Base-by-base conservation (phyloP, 1,140 invertebrate genomes). In the Apis cerana region DNA sequence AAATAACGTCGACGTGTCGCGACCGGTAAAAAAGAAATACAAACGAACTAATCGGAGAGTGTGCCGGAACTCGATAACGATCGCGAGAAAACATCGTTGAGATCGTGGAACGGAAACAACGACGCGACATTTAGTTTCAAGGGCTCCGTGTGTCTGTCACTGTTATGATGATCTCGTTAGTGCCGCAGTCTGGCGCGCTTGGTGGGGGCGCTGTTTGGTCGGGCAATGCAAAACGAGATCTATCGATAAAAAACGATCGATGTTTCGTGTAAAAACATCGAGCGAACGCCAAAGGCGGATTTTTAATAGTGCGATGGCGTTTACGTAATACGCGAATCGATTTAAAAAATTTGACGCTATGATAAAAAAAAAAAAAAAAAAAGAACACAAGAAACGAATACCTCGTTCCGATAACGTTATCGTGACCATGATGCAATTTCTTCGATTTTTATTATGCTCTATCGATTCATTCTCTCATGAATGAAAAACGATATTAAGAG, bases 321-420 rank as follows among this genome's bases (percentile, higher is more conserved):
- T 80, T 54, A 72, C 54, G 67, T 62, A 79, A 79, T 27, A 27
- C 58, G n/a, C 23, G 23, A 62, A 17, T 0, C 23, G 43, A 62
- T 27, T 27, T n/a, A 33, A 21, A 15, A n/a, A 54, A 65, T 54
- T 27, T 19, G 48, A 54, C 75, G 61, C 48, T 21, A 54, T 17
- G 19, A 62, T 58, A 43, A 43, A 43, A 43, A 43, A 43, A 43
- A 43, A 43, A 33, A 33, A 33, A 27, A 27, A 27, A 27, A 27
- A 1, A 33, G 2, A 33, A 43, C 7, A 33, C 11, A n/a, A 48
- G 48, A 71, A 61, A 79, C 58, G 48, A 15, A 80, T 62, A 74
- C 59, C 50, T 64, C 33, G 56, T 15, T 12, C 13, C 4, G 68
- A 80, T 80, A 74, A 74, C 10, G 59, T 74, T 80, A 80, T 80